A percentile compares a stretch with the other conserved stretches of the same genome.
These are phyloP conservation scores for Procavia capensis DNA, from an alignment of 2,113 vertebrate species.

Conservation along the genomic window DNA sequence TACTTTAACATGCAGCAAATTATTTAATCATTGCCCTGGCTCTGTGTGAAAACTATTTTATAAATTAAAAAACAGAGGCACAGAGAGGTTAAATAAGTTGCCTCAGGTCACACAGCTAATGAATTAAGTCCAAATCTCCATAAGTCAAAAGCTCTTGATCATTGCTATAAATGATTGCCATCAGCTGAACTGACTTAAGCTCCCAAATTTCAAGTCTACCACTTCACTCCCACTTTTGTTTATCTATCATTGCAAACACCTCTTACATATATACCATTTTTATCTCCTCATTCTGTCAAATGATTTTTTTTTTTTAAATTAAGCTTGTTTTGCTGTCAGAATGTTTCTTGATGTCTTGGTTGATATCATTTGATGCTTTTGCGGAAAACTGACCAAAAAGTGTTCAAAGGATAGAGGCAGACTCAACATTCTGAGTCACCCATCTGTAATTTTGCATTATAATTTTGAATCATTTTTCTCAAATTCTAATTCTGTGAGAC, in stretches of 20 bases:
- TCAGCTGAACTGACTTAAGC: background rate
- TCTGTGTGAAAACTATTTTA: slow-evolving; percentile 11
- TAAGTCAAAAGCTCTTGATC: slow-evolving; percentile 29
- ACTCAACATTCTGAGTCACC: background rate
- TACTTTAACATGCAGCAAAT: background rate
- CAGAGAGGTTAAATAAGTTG: slow-evolving; percentile 5
- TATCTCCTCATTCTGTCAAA: background rate
- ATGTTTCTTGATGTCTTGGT: background rate
- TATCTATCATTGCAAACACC: background rate
- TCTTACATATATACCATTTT: background rate
- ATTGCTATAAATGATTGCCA: slow-evolving; percentile 10
- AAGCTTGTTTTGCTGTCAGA: slow-evolving; percentile 22
- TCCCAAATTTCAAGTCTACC: background rate
- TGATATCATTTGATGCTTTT: background rate
- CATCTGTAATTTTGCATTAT: background rate
- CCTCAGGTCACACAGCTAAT: background rate
- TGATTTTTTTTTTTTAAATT: background rate
- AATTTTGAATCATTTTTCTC: slow-evolving; percentile 32
- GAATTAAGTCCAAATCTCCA: background rate
- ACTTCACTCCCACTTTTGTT: background rate
- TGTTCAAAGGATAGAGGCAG: background rate
- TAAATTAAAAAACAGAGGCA: background rate
- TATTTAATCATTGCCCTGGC: slow-evolving; percentile 1
- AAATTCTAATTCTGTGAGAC: background rate
- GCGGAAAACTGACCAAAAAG: background rate